Evolutionary conservation across 2,888 invertebrate species (phyloP), one percentile per base, ranked within the genome.

Genomic region (Unio pictorum): DNA sequence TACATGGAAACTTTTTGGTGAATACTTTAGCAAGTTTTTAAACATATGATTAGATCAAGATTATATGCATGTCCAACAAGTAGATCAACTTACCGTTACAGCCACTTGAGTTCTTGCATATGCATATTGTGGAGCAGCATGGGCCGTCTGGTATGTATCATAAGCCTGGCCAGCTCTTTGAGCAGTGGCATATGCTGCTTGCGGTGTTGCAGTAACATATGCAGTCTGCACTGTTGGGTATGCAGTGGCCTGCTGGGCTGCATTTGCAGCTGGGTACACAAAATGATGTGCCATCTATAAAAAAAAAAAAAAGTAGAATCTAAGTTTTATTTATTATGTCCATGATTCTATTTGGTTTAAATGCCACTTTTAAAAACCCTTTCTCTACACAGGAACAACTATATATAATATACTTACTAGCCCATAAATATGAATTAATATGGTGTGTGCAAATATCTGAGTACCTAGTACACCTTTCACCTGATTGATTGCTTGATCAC

Each of bases 141-240:
- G 86, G 26, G 87, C 84, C 11, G 87, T 80, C 75, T 86, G 87
- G 69, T 87, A 88, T 56, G 81, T 84, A 71, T 88, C 87, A 77
- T 88, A 87, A 23, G 86, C 82, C 71, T 62, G 94, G 93, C 94
- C 94, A 88, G 95, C 95, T 92, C 95, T 95, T 71, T 94, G 95
- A 66, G 95, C 93, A 34, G 95, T 93, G 73, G 94, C 93, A 76
- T 95, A 93, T 87, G 95, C 95, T 61, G 96, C 94, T 91, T 96
- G 96, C 66, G 95, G 94, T 64, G 95, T 94, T 73, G 95, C 95
- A 60, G 95, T 94, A 28, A 89, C 95, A 92, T 95, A 95, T 79
- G 95, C 95, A 67, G 95, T 93, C 89, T 95, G 95, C 34, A 95
- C 94, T 55, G 95, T 93, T 82, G 94, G 94, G 91, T 96, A 96